Conservation (phyloP, 2,888 invertebrate genomes). For the Globia sparganii region DNA sequence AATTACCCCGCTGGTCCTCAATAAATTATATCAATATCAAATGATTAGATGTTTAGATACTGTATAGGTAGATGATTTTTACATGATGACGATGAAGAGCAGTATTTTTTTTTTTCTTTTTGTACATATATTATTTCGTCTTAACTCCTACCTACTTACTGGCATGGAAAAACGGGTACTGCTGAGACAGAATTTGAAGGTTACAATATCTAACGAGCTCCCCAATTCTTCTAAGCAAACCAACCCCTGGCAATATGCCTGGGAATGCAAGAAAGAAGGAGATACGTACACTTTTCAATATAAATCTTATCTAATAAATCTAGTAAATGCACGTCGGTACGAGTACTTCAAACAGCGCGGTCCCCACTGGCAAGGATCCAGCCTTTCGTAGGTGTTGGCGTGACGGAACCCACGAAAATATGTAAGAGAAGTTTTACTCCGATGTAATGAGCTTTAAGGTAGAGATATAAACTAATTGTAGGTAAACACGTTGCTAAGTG, state of each 20-base stretch:
- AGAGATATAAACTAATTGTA: neutral
- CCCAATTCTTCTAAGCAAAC: constrained; percentile 26
- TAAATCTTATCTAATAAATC: constrained; percentile 78
- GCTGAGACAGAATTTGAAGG: neutral
- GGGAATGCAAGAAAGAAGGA: constrained; percentile 45
- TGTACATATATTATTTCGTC: neutral
- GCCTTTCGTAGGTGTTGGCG: constrained; percentile 64
- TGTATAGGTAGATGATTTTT: neutral
- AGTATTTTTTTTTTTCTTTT: neutral
- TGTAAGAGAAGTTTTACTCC: constrained; percentile 31
- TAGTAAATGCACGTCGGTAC: constrained; percentile 76
- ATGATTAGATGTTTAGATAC: neutral
- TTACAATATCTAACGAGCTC: constrained; percentile 20
- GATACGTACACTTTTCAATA: constrained; percentile 68
- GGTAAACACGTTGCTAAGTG: neutral
- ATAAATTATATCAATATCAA: neutral
- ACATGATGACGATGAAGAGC: neutral
- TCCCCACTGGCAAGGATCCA: constrained; percentile 79
- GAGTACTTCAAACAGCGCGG: constrained; percentile 77
- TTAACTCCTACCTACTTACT: neutral
- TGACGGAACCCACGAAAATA: constrained; percentile 18
- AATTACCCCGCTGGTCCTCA: no score
- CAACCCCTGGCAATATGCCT: constrained; percentile 50
- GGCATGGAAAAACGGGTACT: neutral
- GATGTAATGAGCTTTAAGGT: neutral